These are phyloP conservation scores for Picathartes gymnocephalus DNA, from an alignment of 2,113 vertebrate genomes.

Conservation along the genomic window DNA sequence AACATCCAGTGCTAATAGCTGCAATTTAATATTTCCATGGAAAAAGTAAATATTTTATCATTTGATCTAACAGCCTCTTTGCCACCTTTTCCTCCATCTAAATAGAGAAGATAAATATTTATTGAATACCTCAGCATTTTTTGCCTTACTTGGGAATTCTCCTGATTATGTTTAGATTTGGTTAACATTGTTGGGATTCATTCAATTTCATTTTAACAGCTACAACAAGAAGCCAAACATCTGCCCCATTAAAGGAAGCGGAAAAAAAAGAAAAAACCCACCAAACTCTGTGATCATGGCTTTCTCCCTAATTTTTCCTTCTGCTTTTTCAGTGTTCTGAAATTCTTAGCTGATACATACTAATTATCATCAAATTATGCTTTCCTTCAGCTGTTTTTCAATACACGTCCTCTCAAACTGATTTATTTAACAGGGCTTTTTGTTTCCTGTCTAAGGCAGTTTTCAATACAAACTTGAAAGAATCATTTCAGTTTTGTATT, in stretches of 20 bases:
- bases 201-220: not conserved
- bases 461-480: not conserved
- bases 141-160: not conserved
- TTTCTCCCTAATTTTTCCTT: not conserved
- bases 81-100: not conserved
- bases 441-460: not conserved
- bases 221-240: not conserved
- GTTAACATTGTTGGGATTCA: not conserved
- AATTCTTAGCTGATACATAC: not conserved
- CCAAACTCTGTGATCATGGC: not conserved
- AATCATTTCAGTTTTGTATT: not conserved
- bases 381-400: not conserved
- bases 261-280: not conserved
- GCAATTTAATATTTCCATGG: not conserved
- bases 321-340: not conserved
- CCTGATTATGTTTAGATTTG: not conserved
- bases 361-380: not conserved
- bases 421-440: not conserved
- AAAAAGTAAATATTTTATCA: not conserved
- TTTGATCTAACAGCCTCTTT: not conserved
- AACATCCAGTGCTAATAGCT: not conserved
- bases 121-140: not conserved
- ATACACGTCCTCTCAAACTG: not conserved
- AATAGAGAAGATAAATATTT: not conserved
- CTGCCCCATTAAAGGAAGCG: not conserved